A percentile compares a stretch with the other conserved stretches of the same genome.
These are phyloP conservation scores for Neopelma chrysocephalum DNA, from an alignment of 2,797 vertebrate species.

Conservation along the genomic window DNA sequence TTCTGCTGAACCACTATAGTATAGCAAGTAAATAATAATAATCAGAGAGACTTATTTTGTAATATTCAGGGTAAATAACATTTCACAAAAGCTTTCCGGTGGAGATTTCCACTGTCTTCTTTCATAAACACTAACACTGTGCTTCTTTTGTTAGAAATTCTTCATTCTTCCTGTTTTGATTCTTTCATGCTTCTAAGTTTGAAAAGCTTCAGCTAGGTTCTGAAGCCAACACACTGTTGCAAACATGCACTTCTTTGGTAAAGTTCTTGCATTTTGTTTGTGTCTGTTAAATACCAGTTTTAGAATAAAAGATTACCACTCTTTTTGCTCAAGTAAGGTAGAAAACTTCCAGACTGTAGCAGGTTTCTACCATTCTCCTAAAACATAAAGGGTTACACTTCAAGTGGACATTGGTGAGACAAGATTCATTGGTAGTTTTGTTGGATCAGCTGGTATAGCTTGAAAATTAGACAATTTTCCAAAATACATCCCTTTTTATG, in stretches of 20 bases:
- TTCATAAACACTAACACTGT: neutral
- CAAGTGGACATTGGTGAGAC: neutral
- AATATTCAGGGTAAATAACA: neutral
- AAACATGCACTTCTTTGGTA: neutral
- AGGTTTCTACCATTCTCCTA: neutral
- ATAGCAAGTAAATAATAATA: neutral
- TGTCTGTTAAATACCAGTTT: neutral
- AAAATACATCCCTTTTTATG: neutral
- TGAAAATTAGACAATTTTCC: neutral
- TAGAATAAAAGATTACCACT: neutral
- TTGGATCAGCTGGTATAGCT: neutral
- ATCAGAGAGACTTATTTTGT: neutral
- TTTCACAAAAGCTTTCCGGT: neutral
- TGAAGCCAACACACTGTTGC: neutral
- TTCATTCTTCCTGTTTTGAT: conserved; percentile 31
- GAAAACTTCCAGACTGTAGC: neutral
- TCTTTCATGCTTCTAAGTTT: neutral
- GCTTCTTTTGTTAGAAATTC: neutral
- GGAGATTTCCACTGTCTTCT: neutral
- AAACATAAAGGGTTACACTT: neutral
- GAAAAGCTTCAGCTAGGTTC: neutral
- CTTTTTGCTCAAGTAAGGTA: neutral
- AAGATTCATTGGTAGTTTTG: neutral
- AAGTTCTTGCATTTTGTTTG: neutral
- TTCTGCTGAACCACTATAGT: neutral